These are phyloP conservation scores for Tetragonisca angustula DNA, from an alignment of 2,888 invertebrate genomes.

Conservation along the genomic window DNA sequence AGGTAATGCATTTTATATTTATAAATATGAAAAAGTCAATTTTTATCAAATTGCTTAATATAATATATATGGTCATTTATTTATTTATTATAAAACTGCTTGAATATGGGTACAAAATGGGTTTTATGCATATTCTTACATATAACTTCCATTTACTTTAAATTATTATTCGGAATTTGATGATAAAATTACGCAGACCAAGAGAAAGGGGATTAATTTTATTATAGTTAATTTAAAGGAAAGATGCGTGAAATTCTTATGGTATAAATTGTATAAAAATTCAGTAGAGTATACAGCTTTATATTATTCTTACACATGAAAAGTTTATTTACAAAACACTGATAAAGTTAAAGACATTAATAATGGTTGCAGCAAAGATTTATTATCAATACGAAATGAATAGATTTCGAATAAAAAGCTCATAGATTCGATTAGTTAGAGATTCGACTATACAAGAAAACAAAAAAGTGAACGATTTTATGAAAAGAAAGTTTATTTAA, in stretches of 20 bases:
- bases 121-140: conserved; percentile 35
- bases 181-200: conserved; percentile 54
- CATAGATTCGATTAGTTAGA: neutral
- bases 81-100: conserved; percentile 22
- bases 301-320: conserved; percentile 71
- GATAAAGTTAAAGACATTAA: conserved; percentile 27
- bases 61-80: neutral
- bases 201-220: conserved; percentile 52
- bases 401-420: neutral
- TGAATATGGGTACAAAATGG: conserved; percentile 68
- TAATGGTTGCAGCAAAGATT: conserved; percentile 9
- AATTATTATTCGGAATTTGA: conserved; percentile 53
- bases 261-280: conserved; percentile 71
- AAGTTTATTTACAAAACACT: conserved; percentile 32
- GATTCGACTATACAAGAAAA: conserved; percentile 4
- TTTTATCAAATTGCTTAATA: neutral
- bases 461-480: conserved; percentile 1
- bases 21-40: neutral
- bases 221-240: conserved; percentile 64
- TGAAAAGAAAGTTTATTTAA: neutral
- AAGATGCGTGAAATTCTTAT: conserved; percentile 75
- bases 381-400: neutral
- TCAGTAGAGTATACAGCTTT: conserved; percentile 78
- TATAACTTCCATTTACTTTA: conserved; percentile 42
- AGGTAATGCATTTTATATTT: conserved; percentile 9